phyloP scores from a whole-genome alignment of 2,797 vertebrate genomes.

The Hydrolagus colliei region DNA sequence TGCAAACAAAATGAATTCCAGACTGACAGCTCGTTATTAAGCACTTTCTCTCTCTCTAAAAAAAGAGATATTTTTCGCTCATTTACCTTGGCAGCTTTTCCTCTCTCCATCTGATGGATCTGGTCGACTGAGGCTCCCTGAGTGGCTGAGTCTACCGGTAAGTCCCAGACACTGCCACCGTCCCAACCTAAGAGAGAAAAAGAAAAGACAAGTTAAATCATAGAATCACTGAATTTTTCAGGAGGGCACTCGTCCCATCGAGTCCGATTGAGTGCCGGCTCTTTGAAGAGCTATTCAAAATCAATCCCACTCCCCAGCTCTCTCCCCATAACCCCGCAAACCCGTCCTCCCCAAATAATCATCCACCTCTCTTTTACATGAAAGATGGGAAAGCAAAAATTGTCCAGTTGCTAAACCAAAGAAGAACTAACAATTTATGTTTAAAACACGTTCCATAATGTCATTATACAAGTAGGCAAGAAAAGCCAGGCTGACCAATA shows the following conservation, averaged over 20 bases:
- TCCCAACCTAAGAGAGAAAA: conserved; percentile 77
- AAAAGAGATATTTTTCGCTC: neutral
- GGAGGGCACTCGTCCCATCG: neutral
- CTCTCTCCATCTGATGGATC: conserved; percentile 92
- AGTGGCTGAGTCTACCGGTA: conserved; percentile 81
- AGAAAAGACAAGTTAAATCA: neutral
- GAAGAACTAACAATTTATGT: neutral
- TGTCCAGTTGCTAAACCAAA: neutral
- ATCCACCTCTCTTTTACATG: no score
- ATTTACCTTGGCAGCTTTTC: conserved; percentile 85
- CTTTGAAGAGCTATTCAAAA: no score
- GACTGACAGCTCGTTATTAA: neutral
- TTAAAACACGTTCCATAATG: neutral
- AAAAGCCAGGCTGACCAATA: neutral
- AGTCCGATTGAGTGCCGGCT: no score
- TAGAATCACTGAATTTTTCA: neutral
- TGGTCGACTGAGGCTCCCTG: conserved; percentile 88
- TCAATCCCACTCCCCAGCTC: no score
- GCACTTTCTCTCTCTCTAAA: neutral
- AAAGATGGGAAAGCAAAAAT: neutral
- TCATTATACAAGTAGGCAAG: neutral
- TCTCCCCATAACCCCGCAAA: no score
- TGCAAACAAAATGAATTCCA: neutral
- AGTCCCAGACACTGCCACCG: conserved; percentile 93
- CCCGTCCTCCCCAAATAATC: no score